A percentile compares a stretch with the other conserved stretches of the same genome.
These are phyloP conservation scores for Drosophila grimshawi DNA, from an alignment of 1,140 invertebrate species.

Conservation along the genomic window DNA sequence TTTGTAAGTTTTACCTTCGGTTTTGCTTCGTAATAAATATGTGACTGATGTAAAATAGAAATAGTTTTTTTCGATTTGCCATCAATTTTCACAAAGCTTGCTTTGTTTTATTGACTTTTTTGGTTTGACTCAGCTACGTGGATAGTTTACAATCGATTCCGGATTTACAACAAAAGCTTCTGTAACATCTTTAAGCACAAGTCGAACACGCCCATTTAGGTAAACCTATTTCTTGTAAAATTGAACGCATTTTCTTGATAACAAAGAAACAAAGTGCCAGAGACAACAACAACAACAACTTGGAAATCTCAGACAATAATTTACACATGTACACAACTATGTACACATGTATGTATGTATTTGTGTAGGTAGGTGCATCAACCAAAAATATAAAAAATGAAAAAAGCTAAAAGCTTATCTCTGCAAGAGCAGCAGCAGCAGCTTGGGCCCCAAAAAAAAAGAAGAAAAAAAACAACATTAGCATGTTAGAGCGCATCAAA, in stretches of 20 bases:
- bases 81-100: constrained; percentile 22
- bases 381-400: neutral
- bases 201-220: no score
- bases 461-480: constrained; percentile 57
- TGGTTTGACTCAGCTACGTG: no score
- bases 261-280: constrained; percentile 43
- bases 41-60: constrained; percentile 36
- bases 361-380: neutral
- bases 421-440: constrained; percentile 10
- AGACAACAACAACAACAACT: constrained; percentile 24
- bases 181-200: neutral
- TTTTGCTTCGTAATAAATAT: constrained; percentile 3
- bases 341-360: neutral
- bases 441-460: neutral
- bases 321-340: constrained; percentile 51
- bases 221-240: constrained; percentile 8
- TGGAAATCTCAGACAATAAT: constrained; percentile 57
- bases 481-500: constrained; percentile 69
- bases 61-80: constrained; percentile 4
- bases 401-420: constrained; percentile 11
- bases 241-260: constrained; percentile 51
- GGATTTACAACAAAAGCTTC: neutral
- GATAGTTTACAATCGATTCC: no score
- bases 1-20: neutral
- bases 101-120: constrained; percentile 18